phyloP scores from a whole-genome alignment of 2,888 invertebrate species.

The Siphlonurus alternatus region DNA sequence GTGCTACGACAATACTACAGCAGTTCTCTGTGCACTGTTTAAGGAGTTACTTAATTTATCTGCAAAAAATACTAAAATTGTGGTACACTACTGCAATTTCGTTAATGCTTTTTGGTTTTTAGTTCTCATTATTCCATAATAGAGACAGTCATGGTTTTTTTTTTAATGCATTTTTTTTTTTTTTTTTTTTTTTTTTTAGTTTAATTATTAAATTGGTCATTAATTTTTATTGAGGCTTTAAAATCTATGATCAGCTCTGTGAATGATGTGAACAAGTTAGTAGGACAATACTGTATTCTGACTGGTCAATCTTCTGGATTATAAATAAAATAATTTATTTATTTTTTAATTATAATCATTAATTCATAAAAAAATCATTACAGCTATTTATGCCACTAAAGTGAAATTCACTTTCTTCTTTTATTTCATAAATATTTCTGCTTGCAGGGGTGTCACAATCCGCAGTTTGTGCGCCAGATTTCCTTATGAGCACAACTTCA shows the following conservation, averaged over 20 bases:
- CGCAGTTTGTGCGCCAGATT: conserved; percentile 53
- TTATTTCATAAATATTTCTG: conserved; percentile 8
- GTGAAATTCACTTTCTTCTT: neutral
- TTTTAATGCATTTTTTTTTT: too few species aligned
- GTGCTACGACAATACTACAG: too few species aligned
- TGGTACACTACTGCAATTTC: too few species aligned
- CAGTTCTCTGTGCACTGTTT: conserved; percentile 15
- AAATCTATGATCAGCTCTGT: neutral
- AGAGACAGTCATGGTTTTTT: too few species aligned
- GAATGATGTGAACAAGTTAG: neutral
- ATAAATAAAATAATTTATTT: too few species aligned
- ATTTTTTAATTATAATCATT: too few species aligned
- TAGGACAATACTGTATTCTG: neutral
- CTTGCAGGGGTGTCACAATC: conserved; percentile 37
- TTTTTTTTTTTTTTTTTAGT: too few species aligned
- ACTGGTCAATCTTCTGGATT: neutral
- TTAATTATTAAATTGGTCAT: too few species aligned
- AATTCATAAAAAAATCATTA: neutral
- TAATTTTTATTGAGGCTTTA: too few species aligned
- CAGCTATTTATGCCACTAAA: neutral
- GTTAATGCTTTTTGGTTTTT: too few species aligned
- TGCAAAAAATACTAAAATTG: too few species aligned
- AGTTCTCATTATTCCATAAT: too few species aligned
- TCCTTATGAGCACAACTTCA: conserved; percentile 76
- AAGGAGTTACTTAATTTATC: neutral